phyloP scores from a whole-genome alignment of 2,888 invertebrate genomes.

The Platycheirus rosarum region DNA sequence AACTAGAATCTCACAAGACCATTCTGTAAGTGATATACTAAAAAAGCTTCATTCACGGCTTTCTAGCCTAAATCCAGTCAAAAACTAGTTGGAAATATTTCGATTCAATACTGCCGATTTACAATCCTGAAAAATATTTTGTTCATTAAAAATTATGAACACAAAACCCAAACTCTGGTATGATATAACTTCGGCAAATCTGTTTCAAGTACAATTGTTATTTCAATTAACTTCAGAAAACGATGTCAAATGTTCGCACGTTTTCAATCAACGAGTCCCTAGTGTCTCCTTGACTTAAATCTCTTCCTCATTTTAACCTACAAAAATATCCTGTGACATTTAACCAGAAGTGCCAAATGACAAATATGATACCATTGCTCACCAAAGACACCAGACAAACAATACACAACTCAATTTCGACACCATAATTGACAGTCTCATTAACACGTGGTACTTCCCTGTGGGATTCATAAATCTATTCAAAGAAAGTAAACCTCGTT shows the following conservation, averaged over 20 bases:
- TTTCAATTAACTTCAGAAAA: neutral
- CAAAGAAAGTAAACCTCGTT: constrained; percentile 12
- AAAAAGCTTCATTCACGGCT: too few species aligned
- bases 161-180: too few species aligned
- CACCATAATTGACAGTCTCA: constrained; percentile 31
- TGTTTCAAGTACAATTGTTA: neutral
- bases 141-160: too few species aligned
- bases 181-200: neutral
- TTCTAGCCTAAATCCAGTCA: too few species aligned
- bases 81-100: too few species aligned
- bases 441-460: constrained; percentile 26
- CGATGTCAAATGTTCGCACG: neutral
- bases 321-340: neutral
- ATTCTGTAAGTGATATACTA: too few species aligned
- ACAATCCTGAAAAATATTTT: too few species aligned
- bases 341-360: neutral
- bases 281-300: neutral
- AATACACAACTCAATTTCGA: neutral
- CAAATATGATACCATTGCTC: neutral
- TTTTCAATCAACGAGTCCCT: neutral
- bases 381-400: neutral
- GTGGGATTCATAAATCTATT: constrained; percentile 11
- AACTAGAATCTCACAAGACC: too few species aligned
- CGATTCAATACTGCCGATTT: too few species aligned
- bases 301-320: constrained; percentile 4